A percentile compares a stretch with the other conserved stretches of the same genome.
Evolutionary conservation across 2,113 vertebrate genomes (phyloP).

Genomic region (Chaetops frenatus): DNA sequence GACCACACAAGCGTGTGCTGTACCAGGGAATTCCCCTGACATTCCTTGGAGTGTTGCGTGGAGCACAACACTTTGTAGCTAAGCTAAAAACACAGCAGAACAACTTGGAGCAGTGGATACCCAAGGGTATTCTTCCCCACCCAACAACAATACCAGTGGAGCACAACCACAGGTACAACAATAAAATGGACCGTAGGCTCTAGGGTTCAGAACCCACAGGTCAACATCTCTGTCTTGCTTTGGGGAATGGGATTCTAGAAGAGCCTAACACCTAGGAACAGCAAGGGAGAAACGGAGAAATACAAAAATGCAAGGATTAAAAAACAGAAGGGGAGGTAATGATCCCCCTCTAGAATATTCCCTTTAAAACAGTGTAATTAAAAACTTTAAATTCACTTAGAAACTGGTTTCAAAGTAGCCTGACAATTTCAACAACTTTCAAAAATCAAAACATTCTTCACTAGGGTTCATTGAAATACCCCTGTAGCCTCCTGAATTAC

Average conservation of each 20-base stretch:
- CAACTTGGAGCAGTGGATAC: neutral
- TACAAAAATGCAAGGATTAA: constrained; percentile 35
- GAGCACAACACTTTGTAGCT: neutral
- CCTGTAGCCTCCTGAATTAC: neutral
- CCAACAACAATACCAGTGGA: neutral
- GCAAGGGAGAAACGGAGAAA: neutral
- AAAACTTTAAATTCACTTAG: constrained; percentile 24
- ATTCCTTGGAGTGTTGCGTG: neutral
- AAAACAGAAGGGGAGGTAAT: constrained; percentile 14
- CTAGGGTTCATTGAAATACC: neutral
- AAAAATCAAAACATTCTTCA: constrained; percentile 5
- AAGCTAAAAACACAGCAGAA: neutral
- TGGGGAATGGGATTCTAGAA: neutral
- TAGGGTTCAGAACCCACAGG: neutral
- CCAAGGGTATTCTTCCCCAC: neutral
- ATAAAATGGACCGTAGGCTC: neutral
- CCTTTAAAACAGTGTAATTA: constrained; percentile 42
- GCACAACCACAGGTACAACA: neutral
- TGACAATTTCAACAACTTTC: neutral
- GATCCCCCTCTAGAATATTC: neutral
- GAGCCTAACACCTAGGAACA: neutral
- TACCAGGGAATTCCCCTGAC: neutral
- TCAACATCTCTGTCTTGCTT: neutral
- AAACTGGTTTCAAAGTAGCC: constrained; percentile 28
- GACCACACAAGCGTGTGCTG: neutral